Evolutionary conservation across 2,797 vertebrate species (phyloP).

Genomic region (Arctocebus calabarensis): DNA sequence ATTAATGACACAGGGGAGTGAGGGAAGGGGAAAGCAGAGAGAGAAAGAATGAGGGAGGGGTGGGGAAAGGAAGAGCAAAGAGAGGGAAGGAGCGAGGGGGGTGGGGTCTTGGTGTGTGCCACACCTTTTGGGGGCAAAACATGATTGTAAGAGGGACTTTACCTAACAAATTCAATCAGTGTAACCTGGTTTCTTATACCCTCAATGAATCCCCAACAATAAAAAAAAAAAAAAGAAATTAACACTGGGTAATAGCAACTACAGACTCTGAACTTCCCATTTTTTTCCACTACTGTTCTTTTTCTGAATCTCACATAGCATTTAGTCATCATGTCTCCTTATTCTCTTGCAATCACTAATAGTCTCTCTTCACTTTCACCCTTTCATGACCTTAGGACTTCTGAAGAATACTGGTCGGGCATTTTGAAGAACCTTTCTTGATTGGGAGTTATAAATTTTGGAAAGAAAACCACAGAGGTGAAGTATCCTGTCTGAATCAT

Average conservation of each 20-base stretch:
- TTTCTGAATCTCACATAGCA: neutral
- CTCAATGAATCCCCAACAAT: too few species aligned
- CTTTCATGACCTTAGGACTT: neutral
- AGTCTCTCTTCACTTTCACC: neutral
- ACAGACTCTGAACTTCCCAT: neutral
- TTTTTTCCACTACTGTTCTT: neutral
- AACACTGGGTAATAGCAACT: neutral
- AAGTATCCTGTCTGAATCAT: neutral
- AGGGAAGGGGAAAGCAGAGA: too few species aligned
- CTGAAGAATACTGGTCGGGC: neutral
- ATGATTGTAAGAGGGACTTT: too few species aligned
- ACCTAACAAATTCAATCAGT: too few species aligned
- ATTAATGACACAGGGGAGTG: too few species aligned
- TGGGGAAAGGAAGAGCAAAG: too few species aligned
- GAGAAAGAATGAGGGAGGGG: too few species aligned
- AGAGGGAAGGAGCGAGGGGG: too few species aligned
- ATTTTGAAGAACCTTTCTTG: neutral
- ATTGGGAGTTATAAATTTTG: neutral
- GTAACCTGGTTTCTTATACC: too few species aligned
- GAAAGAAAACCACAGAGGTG: neutral
- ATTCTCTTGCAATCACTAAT: neutral
- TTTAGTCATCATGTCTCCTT: neutral
- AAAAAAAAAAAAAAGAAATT: neutral
- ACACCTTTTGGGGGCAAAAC: too few species aligned
- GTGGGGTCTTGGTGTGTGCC: too few species aligned